Evolutionary conservation across 1,140 invertebrate species (phyloP), one percentile per base, ranked within the genome.

Genomic region (Ceratitis capitata): DNA sequence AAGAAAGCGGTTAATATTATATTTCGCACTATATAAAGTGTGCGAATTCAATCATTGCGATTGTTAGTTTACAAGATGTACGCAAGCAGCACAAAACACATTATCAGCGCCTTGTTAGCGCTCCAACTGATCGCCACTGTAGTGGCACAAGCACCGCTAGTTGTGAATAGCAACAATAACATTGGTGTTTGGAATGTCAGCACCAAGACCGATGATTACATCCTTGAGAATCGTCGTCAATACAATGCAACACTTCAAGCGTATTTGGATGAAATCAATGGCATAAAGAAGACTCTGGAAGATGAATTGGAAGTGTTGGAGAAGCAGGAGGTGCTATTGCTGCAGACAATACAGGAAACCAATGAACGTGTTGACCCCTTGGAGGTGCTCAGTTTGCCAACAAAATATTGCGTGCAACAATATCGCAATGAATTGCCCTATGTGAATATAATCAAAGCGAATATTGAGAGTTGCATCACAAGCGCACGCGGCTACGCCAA

Each of bases 381-480:
- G 39, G 69, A 85, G 53, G 14, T 85, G 45, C 56, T 86, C 32
- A 83, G 78, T 49, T 74, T 82, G 19, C 29, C 58, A 0, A 61
- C 29, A 29, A 86, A 85, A 6, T 19, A 85, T 12, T 86, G 86
- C 61, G 51, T 83, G 0, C 53, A 47, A 16, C 83, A 86, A 74
- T 85, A 83, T 56, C 29, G 10, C 23, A 5, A 7, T 4, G 10
- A 56, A 14, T 4, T 85, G 10, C 74, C 82, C 0, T 64, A 45
- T 10, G 42, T 9, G 12, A 26, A 47, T 12, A 45, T 39, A 0
- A 42, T 82, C 14, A 85, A 85, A 42, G 45, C 56, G 0, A 51
- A n/a, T 14, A 42, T 85, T 29, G 23, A 47, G 14, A 83, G n/a
- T 69, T 86, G 86, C 82, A 32, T 49, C 9, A 53, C 9, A 3